Conservation (phyloP, 2,888 invertebrate genomes). For the Stenotaenia linearis region DNA sequence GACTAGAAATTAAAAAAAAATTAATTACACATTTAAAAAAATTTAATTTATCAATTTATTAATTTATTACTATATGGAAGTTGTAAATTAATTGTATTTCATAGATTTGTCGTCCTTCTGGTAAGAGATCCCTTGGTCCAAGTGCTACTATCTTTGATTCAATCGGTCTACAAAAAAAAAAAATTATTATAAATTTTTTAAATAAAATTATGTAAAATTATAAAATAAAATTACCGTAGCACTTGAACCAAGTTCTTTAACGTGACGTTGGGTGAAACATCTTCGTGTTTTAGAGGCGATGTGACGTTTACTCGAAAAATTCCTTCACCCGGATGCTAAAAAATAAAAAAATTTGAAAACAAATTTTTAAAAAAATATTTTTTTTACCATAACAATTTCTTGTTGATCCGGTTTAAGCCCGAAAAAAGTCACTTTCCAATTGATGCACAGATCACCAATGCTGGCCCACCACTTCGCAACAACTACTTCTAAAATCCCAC, state of each 20-base stretch:
- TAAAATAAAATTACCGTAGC: constrained; percentile 38
- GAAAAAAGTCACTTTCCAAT: constrained; percentile 73
- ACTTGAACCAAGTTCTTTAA: constrained; percentile 66
- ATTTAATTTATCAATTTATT: not conserved
- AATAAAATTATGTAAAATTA: too few species aligned
- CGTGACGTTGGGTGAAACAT: constrained; percentile 66
- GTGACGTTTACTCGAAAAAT: constrained; percentile 65
- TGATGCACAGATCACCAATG: constrained; percentile 66
- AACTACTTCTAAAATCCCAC: constrained; percentile 68
- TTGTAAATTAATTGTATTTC: constrained; percentile 80
- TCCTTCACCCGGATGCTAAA: constrained; percentile 65
- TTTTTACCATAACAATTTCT: constrained; percentile 56
- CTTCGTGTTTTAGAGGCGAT: constrained; percentile 65
- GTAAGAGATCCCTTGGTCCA: constrained; percentile 74
- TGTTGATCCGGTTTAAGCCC: constrained; percentile 66
- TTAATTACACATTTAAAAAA: not conserved
- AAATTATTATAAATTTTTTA: too few species aligned
- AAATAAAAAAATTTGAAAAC: not conserved
- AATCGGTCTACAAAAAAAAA: constrained; percentile 58
- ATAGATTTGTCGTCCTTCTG: constrained; percentile 82
- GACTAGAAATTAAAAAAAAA: constrained; percentile 43
- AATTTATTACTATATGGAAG: constrained; percentile 60
- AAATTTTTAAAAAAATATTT: too few species aligned
- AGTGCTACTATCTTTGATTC: constrained; percentile 76
- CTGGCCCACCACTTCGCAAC: constrained; percentile 95